phyloP scores from a whole-genome alignment of 2,797 vertebrate species.

The Rhadinocentrus ornatus region DNA sequence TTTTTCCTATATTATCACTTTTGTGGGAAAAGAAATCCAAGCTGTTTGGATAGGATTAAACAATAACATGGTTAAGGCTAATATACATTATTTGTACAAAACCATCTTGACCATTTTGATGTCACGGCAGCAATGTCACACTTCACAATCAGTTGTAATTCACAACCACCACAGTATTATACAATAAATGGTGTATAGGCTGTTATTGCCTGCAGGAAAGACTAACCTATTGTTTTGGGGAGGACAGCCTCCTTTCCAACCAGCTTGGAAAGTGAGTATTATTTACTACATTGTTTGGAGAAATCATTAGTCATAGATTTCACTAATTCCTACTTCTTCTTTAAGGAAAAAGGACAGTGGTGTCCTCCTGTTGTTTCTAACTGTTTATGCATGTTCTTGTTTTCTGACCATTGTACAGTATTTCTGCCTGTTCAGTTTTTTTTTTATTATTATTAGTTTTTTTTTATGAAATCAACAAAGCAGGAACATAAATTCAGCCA shows the following conservation, averaged over 20 bases:
- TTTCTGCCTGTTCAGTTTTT: conserved; percentile 20
- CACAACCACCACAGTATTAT: not conserved
- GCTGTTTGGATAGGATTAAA: not conserved
- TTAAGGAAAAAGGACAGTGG: not conserved
- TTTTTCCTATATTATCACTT: no score
- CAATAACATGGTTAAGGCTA: not conserved
- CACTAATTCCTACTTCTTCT: not conserved
- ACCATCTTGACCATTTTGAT: not conserved
- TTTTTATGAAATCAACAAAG: conserved; percentile 65
- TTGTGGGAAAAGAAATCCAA: not conserved
- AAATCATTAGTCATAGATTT: not conserved
- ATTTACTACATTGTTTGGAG: no score
- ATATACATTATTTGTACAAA: not conserved
- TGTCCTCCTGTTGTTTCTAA: no score
- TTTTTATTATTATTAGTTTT: conserved; percentile 4
- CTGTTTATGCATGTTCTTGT: not conserved
- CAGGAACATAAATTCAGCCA: conserved; percentile 64
- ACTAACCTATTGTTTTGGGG: no score
- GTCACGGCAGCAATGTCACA: not conserved
- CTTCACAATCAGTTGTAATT: not conserved
- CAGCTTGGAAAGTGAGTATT: not conserved
- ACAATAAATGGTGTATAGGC: not conserved
- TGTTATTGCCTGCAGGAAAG: not conserved
- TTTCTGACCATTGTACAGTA: conserved; percentile 8
- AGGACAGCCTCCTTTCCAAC: not conserved